phyloP scores from a whole-genome alignment of 1,140 invertebrate genomes.

The Lucilia cuprina region DNA sequence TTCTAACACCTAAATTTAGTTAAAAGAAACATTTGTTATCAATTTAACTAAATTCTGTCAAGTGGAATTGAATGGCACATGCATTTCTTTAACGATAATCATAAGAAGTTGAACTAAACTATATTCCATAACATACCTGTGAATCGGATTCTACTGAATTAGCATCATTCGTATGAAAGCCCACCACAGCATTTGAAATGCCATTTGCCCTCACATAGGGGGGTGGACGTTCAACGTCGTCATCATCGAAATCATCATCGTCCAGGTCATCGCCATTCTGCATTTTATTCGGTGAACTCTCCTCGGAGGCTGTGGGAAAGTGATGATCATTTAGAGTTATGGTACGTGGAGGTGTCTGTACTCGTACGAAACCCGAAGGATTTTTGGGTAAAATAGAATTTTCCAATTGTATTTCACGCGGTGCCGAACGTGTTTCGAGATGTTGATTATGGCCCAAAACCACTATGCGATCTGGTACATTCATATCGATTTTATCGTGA shows the following conservation, averaged over 20 bases:
- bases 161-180: conserved; percentile 51
- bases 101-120: too few species aligned
- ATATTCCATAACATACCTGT: conserved; percentile 44
- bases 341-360: conserved; percentile 82
- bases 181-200: conserved; percentile 46
- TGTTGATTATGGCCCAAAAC: conserved; percentile 86
- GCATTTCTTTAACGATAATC: too few species aligned
- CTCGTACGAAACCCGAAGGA: conserved; percentile 73
- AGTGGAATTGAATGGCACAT: too few species aligned
- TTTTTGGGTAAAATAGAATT: conserved; percentile 78
- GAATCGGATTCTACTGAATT: conserved; percentile 60
- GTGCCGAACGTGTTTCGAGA: conserved; percentile 79
- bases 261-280: conserved; percentile 45
- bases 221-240: conserved; percentile 47
- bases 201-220: conserved; percentile 58
- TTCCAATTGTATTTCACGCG: conserved; percentile 83
- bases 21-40: too few species aligned
- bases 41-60: too few species aligned
- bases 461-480: conserved; percentile 88
- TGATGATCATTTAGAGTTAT: conserved; percentile 82
- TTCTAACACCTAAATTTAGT: too few species aligned
- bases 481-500: conserved; percentile 82
- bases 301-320: conserved; percentile 77
- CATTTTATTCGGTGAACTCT: conserved; percentile 52
- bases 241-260: conserved; percentile 49